phyloP scores from a whole-genome alignment of 2,888 invertebrate genomes.

The Odontomyia ornata region DNA sequence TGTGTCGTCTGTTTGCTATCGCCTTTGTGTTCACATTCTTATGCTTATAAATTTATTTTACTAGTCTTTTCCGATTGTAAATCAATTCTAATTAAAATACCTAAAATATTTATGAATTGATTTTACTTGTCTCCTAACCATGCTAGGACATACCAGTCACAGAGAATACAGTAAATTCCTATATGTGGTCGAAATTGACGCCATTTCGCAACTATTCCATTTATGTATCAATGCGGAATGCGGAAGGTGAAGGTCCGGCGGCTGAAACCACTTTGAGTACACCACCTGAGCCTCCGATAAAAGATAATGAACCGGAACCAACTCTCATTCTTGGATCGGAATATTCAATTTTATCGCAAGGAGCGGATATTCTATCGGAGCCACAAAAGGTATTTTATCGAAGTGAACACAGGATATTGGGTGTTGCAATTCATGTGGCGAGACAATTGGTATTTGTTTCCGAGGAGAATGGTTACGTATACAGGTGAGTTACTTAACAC shows the following conservation, averaged over 20 bases:
- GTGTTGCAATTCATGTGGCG: slow-evolving; percentile 80
- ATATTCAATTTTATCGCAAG: slow-evolving; percentile 73
- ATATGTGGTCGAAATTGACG: slow-evolving; percentile 79
- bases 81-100: slow-evolving; percentile 15
- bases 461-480: slow-evolving; percentile 75
- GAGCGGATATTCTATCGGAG: slow-evolving; percentile 61
- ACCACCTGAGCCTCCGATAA: slow-evolving; percentile 62
- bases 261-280: slow-evolving; percentile 73
- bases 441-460: slow-evolving; percentile 80
- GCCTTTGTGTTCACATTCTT: slow-evolving; percentile 6
- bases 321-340: slow-evolving; percentile 74
- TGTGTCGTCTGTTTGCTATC: slow-evolving; percentile 8
- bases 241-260: slow-evolving; percentile 80
- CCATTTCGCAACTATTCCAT: slow-evolving; percentile 79
- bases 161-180: slow-evolving; percentile 72
- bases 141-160: slow-evolving; percentile 78
- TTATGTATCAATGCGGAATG: slow-evolving; percentile 82
- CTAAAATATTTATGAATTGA: not conserved
- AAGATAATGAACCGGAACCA: slow-evolving; percentile 51
- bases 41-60: slow-evolving; percentile 25
- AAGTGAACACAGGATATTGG: slow-evolving; percentile 64
- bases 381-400: slow-evolving; percentile 55
- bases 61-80: slow-evolving; percentile 27
- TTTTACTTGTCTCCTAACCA: not conserved
- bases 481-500: slow-evolving; percentile 60